Percentiles rank a stretch among this genome's conserved stretches.
phyloP scores from a whole-genome alignment of 2,797 vertebrate species.

The Rhinophrynus dorsalis region DNA sequence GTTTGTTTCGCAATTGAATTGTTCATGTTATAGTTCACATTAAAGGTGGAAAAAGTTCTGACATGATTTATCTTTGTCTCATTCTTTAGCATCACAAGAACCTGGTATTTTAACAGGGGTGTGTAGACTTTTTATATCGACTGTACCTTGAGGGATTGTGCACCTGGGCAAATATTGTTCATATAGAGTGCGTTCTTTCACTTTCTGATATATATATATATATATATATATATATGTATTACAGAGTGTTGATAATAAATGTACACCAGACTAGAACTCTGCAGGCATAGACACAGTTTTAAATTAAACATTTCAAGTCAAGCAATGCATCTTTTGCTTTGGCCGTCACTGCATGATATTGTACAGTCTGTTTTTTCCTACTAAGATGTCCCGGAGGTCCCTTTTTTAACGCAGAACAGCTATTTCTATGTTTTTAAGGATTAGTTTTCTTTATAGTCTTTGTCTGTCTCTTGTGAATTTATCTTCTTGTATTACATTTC shows the following conservation, averaged over 20 bases:
- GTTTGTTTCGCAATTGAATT: no score
- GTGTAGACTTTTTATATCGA: no score
- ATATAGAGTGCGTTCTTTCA: no score
- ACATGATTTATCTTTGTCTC: no score
- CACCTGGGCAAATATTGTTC: no score
- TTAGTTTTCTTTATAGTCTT: slow-evolving; percentile 23
- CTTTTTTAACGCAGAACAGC: slow-evolving; percentile 24
- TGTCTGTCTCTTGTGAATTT: slow-evolving; percentile 27
- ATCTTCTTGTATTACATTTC: slow-evolving; percentile 18
- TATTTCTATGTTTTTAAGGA: slow-evolving; percentile 12
- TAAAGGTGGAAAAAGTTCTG: no score
- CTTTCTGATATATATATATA: no score
- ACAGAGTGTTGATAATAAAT: slow-evolving; percentile 1
- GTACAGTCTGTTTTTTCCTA: slow-evolving; percentile 12
- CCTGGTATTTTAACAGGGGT: no score
- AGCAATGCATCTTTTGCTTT: slow-evolving; percentile 28
- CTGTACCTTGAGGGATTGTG: no score
- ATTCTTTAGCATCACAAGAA: no score
- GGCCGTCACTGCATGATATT: slow-evolving; percentile 26
- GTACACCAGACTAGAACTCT: slow-evolving; percentile 27
- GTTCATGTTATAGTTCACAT: no score
- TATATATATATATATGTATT: slow-evolving; percentile 16
- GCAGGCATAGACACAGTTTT: slow-evolving; percentile 27
- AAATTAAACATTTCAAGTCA: slow-evolving; percentile 36
- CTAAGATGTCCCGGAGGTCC: slow-evolving; percentile 15